Percentiles rank a stretch among this genome's conserved stretches.
Conservation (phyloP, 2,888 invertebrate species). For the Carterocephalus palaemon region DNA sequence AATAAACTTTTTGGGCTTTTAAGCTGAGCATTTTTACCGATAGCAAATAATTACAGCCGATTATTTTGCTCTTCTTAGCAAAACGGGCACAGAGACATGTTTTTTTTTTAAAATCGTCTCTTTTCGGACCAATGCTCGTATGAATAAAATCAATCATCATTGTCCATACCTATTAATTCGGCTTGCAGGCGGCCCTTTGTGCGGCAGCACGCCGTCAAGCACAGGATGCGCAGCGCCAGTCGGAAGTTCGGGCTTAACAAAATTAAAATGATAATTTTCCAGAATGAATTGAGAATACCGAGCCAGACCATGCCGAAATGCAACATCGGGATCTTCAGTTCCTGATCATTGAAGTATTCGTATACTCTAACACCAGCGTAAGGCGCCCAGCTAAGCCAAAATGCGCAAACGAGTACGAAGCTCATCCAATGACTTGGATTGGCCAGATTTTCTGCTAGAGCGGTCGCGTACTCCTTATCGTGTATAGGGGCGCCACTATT, state of each 20-base stretch:
- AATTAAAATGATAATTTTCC: constrained; percentile 95
- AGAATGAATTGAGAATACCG: constrained; percentile 95
- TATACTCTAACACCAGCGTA: constrained; percentile 91
- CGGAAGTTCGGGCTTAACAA: constrained; percentile 96
- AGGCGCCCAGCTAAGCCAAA: constrained; percentile 97
- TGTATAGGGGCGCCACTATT: constrained; percentile 91
- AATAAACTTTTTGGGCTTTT: no score
- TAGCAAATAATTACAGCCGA: no score
- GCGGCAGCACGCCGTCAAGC: constrained; percentile 92
- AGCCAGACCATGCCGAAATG: constrained; percentile 97
- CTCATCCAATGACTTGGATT: constrained; percentile 98
- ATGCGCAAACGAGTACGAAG: constrained; percentile 92
- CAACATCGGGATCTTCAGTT: constrained; percentile 87
- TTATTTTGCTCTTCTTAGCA: no score
- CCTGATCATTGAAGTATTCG: constrained; percentile 82
- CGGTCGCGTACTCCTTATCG: constrained; percentile 95
- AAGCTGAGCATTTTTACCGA: no score
- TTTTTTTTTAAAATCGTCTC: no score
- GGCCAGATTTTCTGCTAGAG: constrained; percentile 92
- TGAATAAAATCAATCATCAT: constrained; percentile 83
- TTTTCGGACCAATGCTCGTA: constrained; percentile 9
- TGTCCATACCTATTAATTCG: constrained; percentile 91
- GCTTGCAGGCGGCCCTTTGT: constrained; percentile 90
- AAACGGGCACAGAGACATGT: constrained; percentile 1
- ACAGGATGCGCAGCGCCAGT: constrained; percentile 90